Percentiles rank a stretch among this genome's conserved stretches.
Conservation (phyloP, 2,113 vertebrate genomes). For the Ptyas mucosa region DNA sequence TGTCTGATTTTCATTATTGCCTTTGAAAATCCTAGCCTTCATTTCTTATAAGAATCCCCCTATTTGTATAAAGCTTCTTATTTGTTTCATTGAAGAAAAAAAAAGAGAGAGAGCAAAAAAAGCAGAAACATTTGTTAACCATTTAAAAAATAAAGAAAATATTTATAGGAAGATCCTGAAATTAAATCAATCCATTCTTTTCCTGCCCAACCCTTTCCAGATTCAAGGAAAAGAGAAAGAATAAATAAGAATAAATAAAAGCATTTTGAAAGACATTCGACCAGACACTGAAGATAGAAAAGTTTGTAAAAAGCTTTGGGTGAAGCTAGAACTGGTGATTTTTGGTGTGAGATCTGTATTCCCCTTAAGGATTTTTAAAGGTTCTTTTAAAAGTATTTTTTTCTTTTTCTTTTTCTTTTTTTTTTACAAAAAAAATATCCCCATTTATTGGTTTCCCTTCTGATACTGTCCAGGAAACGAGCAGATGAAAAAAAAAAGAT, state of each 20-base stretch:
- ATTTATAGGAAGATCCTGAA: not conserved
- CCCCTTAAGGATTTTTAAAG: slow-evolving; percentile 57
- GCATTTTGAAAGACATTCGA: slow-evolving; percentile 43
- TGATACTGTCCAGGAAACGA: slow-evolving; percentile 45
- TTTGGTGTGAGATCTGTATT: slow-evolving; percentile 65
- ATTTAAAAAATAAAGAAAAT: not conserved
- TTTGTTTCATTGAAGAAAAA: not conserved
- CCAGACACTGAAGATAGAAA: slow-evolving; percentile 48
- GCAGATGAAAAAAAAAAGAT: slow-evolving; percentile 60
- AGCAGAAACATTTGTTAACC: not conserved
- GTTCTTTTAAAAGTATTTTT: slow-evolving; percentile 30
- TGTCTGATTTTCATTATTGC: not conserved
- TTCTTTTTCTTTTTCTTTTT: slow-evolving; percentile 3
- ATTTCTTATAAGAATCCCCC: not conserved
- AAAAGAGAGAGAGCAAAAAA: not conserved
- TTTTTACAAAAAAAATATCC: slow-evolving; percentile 41
- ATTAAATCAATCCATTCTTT: not conserved
- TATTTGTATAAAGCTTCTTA: not conserved
- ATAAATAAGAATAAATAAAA: slow-evolving; percentile 48
- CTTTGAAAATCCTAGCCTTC: slow-evolving; percentile 19
- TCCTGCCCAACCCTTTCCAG: slow-evolving; percentile 1
- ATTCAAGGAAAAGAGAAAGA: slow-evolving; percentile 38
- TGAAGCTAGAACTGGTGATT: slow-evolving; percentile 61
- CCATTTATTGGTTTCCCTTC: slow-evolving; percentile 8
- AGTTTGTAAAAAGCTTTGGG: slow-evolving; percentile 69